Evolutionary conservation across 2,113 vertebrate genomes (phyloP).

Genomic region (Orientallactaga bullata): DNA sequence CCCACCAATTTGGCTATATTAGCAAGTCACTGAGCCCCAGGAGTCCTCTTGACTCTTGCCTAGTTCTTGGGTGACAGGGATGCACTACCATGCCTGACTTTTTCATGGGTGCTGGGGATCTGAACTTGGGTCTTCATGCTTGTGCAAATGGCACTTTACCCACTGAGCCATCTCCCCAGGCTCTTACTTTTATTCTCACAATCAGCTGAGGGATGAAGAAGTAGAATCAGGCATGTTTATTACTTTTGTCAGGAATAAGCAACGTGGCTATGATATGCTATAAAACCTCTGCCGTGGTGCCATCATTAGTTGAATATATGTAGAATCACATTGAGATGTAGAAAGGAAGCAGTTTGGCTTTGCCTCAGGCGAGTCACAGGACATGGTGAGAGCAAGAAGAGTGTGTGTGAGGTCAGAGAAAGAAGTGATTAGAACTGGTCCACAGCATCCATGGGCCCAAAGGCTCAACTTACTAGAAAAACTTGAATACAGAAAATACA

Average conservation of each 20-base stretch:
- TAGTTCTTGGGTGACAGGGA: not conserved
- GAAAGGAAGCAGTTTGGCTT: not conserved
- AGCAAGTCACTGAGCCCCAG: not conserved
- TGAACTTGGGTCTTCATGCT: too few relatives aligned
- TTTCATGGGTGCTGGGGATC: too few relatives aligned
- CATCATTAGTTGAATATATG: not conserved
- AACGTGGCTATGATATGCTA: not conserved
- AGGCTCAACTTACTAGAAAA: not conserved
- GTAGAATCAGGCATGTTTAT: not conserved
- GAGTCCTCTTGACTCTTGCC: not conserved
- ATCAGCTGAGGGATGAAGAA: not conserved
- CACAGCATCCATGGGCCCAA: not conserved
- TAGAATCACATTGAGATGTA: not conserved
- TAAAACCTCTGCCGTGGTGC: not conserved
- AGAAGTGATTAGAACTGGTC: too few relatives aligned
- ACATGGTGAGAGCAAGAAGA: not conserved
- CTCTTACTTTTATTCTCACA: conserved; percentile 43
- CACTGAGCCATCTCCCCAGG: too few relatives aligned
- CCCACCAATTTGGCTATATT: too few relatives aligned
- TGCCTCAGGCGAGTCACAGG: not conserved
- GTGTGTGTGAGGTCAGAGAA: not conserved
- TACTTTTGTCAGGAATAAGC: not conserved
- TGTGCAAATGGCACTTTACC: too few relatives aligned
- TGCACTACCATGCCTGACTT: too few relatives aligned
- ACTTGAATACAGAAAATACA: not conserved